Evolutionary conservation across 2,797 vertebrate genomes (phyloP), one percentile per base, ranked within the genome.

Genomic region (Sebastes trivittatus): DNA sequence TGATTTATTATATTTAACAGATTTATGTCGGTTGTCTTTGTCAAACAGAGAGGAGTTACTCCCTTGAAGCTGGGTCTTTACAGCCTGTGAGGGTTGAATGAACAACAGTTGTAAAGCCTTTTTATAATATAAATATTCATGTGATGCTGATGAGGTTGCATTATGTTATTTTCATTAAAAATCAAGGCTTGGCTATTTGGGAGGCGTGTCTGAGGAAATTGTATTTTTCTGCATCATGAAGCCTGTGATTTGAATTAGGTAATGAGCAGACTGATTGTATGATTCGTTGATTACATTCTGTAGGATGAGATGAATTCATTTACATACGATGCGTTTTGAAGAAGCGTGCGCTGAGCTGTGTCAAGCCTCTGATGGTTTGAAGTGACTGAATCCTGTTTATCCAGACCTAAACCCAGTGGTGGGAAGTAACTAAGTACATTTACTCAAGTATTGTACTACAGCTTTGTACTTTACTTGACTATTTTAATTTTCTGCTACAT

Each of bases 121-220:
- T 64, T n/a, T 54, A 3, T 5, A 6, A 58, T 54, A 27, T 70
- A 16, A 71, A 83, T 66, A 74, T 86, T 80, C 46, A 82, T 66
- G 46, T 10, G 6, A 7, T 38, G 56, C 30, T 58, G 58, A 75
- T 71, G 49, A 30, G 34, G 34, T 23, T 58, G 7, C 4, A 6
- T 80, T 25, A 14, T 67, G 23, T 32, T 80, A 11, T 72, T 60
- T 68, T 63, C 56, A 67, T 30, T 62, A 61, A 49, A 29, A 78
- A 52, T 49, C 18, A 0, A 42, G 27, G 25, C 14, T 32, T 52
- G 11, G 66, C 36, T 27, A 2, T 30, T 62, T 49, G 3, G 23
- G 20, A 62, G 61, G 60, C 60, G 32, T 65, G 55, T 75, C 25
- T 13, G 61, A 62, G 64, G 20, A 68, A 64, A 64, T 38, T 1